Percentiles rank a stretch among this genome's conserved stretches.
These are phyloP conservation scores for Anastrepha obliqua DNA, from an alignment of 1,140 invertebrate genomes.

Conservation along the genomic window DNA sequence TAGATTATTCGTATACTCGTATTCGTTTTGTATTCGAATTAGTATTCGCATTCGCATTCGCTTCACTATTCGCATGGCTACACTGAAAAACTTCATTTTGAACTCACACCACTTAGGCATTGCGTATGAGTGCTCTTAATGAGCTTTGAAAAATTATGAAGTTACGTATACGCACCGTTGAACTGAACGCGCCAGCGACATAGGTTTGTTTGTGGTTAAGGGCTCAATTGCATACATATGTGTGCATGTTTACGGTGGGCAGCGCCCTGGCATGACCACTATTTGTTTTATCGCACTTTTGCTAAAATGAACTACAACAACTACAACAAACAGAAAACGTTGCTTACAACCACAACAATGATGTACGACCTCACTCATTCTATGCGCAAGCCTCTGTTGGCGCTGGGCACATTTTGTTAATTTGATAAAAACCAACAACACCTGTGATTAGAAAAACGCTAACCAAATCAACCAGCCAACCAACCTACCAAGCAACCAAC, in stretches of 20 bases:
- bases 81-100: not conserved
- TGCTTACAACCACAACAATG: conserved; percentile 53
- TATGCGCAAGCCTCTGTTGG: not conserved
- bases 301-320: conserved; percentile 62
- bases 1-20: too few species aligned
- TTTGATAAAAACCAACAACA: conserved; percentile 71
- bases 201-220: not conserved
- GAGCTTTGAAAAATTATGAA: conserved; percentile 38
- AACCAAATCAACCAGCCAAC: conserved; percentile 44
- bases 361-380: not conserved
- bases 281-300: conserved; percentile 74
- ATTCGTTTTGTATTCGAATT: not conserved
- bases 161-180: conserved; percentile 40
- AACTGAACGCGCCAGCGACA: not conserved
- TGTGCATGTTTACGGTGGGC: not conserved
- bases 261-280: conserved; percentile 56
- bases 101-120: not conserved
- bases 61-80: not conserved
- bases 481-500: conserved; percentile 10
- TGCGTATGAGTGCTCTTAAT: conserved; percentile 36
- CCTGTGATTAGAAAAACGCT: conserved; percentile 66
- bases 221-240: not conserved
- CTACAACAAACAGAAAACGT: not conserved
- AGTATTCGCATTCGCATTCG: not conserved
- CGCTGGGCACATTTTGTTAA: conserved; percentile 67